Base-by-base conservation (phyloP, 1,140 invertebrate species). In the Anoplolepis gracilipes region DNA sequence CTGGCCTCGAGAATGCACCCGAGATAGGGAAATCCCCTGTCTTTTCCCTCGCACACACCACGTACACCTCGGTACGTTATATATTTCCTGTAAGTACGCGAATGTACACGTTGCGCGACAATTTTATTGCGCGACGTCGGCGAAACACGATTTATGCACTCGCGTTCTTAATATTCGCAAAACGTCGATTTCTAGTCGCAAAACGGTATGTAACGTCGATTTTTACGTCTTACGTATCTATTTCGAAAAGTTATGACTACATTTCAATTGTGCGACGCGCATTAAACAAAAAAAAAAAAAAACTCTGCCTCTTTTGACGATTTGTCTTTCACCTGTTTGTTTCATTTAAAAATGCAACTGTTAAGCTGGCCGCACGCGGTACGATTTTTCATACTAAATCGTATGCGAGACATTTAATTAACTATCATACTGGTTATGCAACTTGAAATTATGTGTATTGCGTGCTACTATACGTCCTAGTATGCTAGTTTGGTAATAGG, bases 11-110 rank as follows among this genome's bases (percentile, higher is more conserved):
- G 46, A 78, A 67, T 77, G 42, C 65, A 10, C 8, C 57, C 84
- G 85, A 49, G 46, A 89, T 89, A 89, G 67, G 64, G 78, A 84
- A 89, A 59, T 64, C 55, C 46, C 85, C 65, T 62, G 36, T 65
- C 53, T 70, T 46, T 36, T 75, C 65, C n/a, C 49, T 61, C 59
- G 33, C 69, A 30, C 36, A n/a, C 25, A 36, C 6, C 6, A 22
- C 19, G 25, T 25, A 16, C 30, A 6, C 16, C 46, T 28, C 22
- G 42, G 1, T 49, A n/a, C 7, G 62, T 69, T 70, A 70, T 65
- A 70, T 72, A 72, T 81, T 81, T 55, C 19, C 49, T 11, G 62
- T 33, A 33, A 64, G 28, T n/a, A 55, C 42, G 28, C 7, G n/a
- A 46, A 16, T 22, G n/a, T 49, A 13, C 25, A 77, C 73, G 36